Conservation (phyloP, 1,140 invertebrate species). For the Periplaneta americana region DNA sequence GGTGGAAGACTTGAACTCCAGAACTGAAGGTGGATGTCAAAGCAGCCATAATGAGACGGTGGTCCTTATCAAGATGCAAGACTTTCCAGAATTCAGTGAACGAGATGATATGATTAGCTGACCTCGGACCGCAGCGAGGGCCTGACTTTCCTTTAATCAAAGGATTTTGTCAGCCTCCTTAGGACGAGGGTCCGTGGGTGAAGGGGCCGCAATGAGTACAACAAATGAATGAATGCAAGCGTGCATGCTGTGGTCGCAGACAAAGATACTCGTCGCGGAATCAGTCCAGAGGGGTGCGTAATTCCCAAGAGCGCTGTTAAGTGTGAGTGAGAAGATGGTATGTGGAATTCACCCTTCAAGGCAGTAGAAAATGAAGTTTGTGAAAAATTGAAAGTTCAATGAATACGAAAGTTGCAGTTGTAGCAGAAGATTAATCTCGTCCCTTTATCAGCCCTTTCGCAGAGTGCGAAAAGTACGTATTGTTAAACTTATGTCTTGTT, state of each 20-base stretch:
- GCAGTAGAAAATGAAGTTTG: not conserved
- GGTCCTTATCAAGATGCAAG: not conserved
- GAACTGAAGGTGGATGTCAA: not conserved
- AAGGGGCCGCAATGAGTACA: not conserved
- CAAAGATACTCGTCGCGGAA: no score
- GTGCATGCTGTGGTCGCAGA: not conserved
- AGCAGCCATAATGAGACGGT: not conserved
- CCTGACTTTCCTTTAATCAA: not conserved
- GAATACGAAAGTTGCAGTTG: not conserved
- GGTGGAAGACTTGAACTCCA: not conserved
- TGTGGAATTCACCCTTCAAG: not conserved
- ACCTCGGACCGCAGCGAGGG: not conserved
- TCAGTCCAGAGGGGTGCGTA: not conserved
- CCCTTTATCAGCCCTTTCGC: no score
- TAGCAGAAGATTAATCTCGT: not conserved
- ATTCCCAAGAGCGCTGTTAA: not conserved
- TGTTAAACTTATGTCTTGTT: no score
- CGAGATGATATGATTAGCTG: not conserved
- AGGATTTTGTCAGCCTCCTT: not conserved
- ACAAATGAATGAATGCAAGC: no score
- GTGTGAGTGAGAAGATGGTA: not conserved
- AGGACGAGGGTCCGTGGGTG: not conserved
- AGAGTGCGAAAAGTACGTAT: no score
- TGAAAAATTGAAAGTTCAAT: not conserved
- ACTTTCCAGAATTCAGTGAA: not conserved